phyloP scores from a whole-genome alignment of 92 coral and sea anemone genomes.

The Heteractis magnifica region DNA sequence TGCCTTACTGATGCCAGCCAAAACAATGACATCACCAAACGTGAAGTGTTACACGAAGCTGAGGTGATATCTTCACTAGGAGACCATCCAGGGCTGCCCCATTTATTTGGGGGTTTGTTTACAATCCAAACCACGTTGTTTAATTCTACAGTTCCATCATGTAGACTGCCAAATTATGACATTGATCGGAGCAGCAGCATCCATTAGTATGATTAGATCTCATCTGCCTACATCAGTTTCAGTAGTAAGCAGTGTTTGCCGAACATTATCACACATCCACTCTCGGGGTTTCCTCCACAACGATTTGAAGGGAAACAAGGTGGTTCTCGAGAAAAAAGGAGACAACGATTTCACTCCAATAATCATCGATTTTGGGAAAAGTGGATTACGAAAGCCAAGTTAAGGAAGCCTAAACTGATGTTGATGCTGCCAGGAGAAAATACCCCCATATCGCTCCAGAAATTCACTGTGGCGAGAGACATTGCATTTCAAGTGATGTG shows the following conservation, averaged over 20 bases:
- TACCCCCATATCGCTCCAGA: slow-evolving; percentile 24
- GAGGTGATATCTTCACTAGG: slow-evolving; percentile 2
- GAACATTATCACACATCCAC: slow-evolving; percentile 11
- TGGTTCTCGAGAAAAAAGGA: slow-evolving; percentile 6
- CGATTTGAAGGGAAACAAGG: slow-evolving; percentile 26
- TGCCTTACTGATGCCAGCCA: too few relatives aligned
- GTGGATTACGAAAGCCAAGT: slow-evolving; percentile 1
- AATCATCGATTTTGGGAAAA: slow-evolving; percentile 30
- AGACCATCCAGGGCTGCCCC: slow-evolving; percentile 28
- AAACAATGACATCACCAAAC: not conserved
- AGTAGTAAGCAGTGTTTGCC: not conserved
- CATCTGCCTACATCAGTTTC: not conserved
- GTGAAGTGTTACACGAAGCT: slow-evolving; percentile 20
- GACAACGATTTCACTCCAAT: slow-evolving; percentile 8
- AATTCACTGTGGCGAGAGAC: slow-evolving; percentile 20
- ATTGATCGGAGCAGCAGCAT: not conserved
- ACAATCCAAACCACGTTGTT: not conserved
- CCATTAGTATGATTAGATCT: not conserved
- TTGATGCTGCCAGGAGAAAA: not conserved
- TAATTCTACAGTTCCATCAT: slow-evolving; percentile 19
- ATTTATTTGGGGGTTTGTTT: slow-evolving; percentile 11
- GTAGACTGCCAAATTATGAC: not conserved
- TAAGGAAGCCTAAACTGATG: slow-evolving; percentile 16
- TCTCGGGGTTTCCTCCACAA: slow-evolving; percentile 25
- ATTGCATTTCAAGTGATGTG: slow-evolving; percentile 15